Percentiles rank a stretch among this genome's conserved stretches.
phyloP scores from a whole-genome alignment of 1,140 invertebrate genomes.

The Penaeus indicus region DNA sequence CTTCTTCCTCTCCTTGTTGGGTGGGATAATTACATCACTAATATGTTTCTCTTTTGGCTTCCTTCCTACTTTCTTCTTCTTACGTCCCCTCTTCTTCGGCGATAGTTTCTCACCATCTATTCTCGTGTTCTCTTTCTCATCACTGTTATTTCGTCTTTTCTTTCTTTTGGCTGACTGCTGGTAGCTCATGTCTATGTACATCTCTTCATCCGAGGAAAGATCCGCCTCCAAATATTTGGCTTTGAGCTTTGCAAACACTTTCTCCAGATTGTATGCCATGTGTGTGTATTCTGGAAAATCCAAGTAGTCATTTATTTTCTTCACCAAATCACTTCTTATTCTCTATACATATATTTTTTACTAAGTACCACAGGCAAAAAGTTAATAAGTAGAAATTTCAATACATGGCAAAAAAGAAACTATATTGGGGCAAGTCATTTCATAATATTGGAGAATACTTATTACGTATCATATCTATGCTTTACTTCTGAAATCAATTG shows the following conservation, averaged over 20 bases:
- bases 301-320: slow-evolving; percentile 13
- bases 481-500: not conserved
- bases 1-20: slow-evolving; percentile 47
- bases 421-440: not conserved
- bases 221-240: slow-evolving; percentile 85
- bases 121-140: slow-evolving; percentile 63
- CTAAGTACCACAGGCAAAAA: too few species aligned
- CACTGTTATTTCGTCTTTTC: slow-evolving; percentile 60
- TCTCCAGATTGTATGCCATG: slow-evolving; percentile 86
- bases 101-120: slow-evolving; percentile 45
- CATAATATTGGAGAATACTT: not conserved
- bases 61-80: slow-evolving; percentile 65
- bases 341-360: too few species aligned
- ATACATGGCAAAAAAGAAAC: not conserved
- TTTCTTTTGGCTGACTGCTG: slow-evolving; percentile 63
- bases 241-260: slow-evolving; percentile 83
- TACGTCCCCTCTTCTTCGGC: slow-evolving; percentile 51
- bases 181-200: slow-evolving; percentile 68
- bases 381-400: not conserved
- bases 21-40: not conserved
- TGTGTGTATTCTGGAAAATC: slow-evolving; percentile 83
- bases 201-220: slow-evolving; percentile 79
- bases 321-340: too few species aligned
- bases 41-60: slow-evolving; percentile 63
- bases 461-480: not conserved